Percentiles rank a stretch among this genome's conserved stretches.
Evolutionary conservation across 2,113 vertebrate species (phyloP).

Genomic region (Peucedramus taeniatus): DNA sequence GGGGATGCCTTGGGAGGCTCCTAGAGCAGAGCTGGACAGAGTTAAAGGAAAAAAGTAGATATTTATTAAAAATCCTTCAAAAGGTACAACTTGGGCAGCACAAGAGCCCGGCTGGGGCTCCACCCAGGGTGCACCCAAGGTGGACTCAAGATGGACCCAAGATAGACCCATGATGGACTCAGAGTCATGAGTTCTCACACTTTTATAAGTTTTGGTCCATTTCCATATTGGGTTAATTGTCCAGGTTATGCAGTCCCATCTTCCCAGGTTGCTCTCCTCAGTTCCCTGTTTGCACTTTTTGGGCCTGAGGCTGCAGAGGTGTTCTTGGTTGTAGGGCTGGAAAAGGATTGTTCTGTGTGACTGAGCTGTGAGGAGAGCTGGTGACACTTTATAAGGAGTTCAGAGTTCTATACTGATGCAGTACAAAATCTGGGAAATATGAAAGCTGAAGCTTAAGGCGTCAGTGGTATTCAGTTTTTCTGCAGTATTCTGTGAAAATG

Average conservation of each 20-base stretch:
- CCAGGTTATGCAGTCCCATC: neutral
- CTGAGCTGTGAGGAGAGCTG: neutral
- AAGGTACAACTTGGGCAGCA: no score
- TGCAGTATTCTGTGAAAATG: neutral
- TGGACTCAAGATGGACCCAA: no score
- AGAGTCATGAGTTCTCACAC: accelerated
- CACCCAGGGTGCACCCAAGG: neutral
- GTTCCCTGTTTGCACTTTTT: neutral
- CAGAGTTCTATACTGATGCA: accelerated
- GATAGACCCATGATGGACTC: no score
- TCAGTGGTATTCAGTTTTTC: neutral
- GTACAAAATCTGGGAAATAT: neutral
- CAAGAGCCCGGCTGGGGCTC: accelerated
- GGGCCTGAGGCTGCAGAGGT: neutral
- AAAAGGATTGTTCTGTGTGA: neutral
- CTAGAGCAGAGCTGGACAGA: neutral
- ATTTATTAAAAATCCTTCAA: neutral
- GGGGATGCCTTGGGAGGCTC: neutral
- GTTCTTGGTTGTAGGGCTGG: neutral
- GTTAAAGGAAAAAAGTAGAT: neutral
- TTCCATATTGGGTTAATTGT: neutral
- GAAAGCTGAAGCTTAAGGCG: no score
- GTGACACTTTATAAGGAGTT: no score
- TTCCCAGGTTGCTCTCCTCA: neutral
- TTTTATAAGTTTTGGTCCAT: neutral